Conservation (phyloP, 1,140 invertebrate species). For the Agraylea sexmaculata region DNA sequence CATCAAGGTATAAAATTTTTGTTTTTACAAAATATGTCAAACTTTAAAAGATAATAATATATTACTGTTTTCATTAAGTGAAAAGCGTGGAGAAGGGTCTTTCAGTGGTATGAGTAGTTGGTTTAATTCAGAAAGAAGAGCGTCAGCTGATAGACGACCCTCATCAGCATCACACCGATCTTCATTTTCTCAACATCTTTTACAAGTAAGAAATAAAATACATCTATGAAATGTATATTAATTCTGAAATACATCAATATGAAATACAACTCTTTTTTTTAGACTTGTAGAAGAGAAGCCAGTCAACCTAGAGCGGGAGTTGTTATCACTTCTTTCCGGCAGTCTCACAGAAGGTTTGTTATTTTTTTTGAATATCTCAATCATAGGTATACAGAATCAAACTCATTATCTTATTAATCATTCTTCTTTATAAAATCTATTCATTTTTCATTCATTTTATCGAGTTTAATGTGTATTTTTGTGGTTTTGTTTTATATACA, state of each 20-base stretch:
- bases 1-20: slow-evolving; percentile 14
- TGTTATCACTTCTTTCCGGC: slow-evolving; percentile 84
- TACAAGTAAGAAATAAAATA: slow-evolving; percentile 10
- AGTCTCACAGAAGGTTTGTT: slow-evolving; percentile 75
- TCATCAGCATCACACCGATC: slow-evolving; percentile 19
- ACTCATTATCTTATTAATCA: slow-evolving; percentile 2
- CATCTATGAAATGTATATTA: background rate
- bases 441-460: background rate
- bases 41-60: slow-evolving; percentile 1
- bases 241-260: background rate
- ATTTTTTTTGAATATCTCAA: background rate
- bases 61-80: slow-evolving; percentile 12
- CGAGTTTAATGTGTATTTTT: slow-evolving; percentile 1
- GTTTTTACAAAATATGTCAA: background rate
- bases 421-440: background rate
- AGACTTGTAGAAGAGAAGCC: slow-evolving; percentile 39
- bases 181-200: slow-evolving; percentile 18
- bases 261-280: slow-evolving; percentile 11
- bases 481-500: slow-evolving; percentile 27
- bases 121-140: slow-evolving; percentile 20
- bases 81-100: slow-evolving; percentile 14
- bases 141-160: slow-evolving; percentile 17
- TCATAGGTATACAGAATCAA: background rate
- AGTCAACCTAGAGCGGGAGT: slow-evolving; percentile 63
- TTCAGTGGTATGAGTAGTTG: slow-evolving; percentile 11